Evolutionary conservation across 2,797 vertebrate species (phyloP), one percentile per base, ranked within the genome.

Genomic region (Hylomyscus alleni): DNA sequence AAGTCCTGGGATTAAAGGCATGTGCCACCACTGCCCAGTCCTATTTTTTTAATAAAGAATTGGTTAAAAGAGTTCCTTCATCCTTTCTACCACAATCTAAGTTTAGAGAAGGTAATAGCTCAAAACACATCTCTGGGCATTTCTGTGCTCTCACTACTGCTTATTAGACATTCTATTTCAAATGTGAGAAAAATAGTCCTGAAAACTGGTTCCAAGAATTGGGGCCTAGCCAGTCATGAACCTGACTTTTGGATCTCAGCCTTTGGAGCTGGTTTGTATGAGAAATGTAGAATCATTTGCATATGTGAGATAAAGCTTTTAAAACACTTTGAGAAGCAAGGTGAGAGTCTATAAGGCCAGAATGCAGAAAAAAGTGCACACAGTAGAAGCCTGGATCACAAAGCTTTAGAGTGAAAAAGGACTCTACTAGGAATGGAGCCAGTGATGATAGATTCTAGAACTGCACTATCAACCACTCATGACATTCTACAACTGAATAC

Each of bases 21-120:
- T 76, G 6, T 2, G 14, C 4, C 10, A 24, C 37, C 72, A 75
- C 44, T 12, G 47, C 26, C 26, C 44, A 76, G 75, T 47, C 75
- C 8, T 29, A 47, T 29, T 29, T 76, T 73, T 76, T 47, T 29
- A 92, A 95, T 54, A 95, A 91, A 93, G 29, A 95, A 58, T 0
- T 92, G 54, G 87, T 56, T 29, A 75, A 82, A 96, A 93, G 5
- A 72, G 50, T 56, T 95, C 72, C 54, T 97, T 94, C 47, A 62
- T 92, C 19, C 78, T 94, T 96, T 90, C 73, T 85, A n/a, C 91
- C 58, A 90, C 56, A 31, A 95, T 80, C 7, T 52, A 95, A 94
- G 67, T 37, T 81, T 95, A 44, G 14, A 78, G 44, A 81, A 26
- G 20, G 15, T 78, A n/a, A 78, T 29, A 5, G 44, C 12, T 90